A percentile compares a stretch with the other conserved stretches of the same genome.
phyloP scores from a whole-genome alignment of 2,888 invertebrate species.

The Mesorhabditis belari region DNA sequence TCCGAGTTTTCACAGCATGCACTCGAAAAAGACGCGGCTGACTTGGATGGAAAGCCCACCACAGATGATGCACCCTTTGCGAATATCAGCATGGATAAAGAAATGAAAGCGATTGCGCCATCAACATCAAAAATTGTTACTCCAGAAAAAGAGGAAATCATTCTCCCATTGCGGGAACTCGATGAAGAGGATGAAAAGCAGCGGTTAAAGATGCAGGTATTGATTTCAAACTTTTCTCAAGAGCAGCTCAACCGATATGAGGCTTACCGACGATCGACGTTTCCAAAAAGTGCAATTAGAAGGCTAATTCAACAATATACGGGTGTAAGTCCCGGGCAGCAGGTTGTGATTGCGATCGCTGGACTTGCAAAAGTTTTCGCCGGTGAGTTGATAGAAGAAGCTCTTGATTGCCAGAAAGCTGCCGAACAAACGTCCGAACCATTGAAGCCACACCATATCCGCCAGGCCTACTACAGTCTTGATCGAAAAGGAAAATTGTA shows the following conservation, averaged over 20 bases:
- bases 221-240: conserved; percentile 96
- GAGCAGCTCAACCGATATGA: conserved; percentile 96
- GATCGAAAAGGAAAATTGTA: conserved; percentile 39
- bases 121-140: background rate
- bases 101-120: background rate
- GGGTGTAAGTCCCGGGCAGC: conserved; percentile 83
- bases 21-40: background rate
- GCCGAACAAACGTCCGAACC: conserved; percentile 13
- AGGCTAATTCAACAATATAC: conserved; percentile 91
- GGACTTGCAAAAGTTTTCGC: conserved; percentile 96
- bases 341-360: conserved; percentile 98
- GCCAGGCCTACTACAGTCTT: conserved; percentile 32
- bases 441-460: conserved; percentile 31
- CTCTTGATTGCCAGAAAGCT: conserved; percentile 20
- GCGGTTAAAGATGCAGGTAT: conserved; percentile 59
- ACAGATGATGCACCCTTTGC: background rate
- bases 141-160: conserved; percentile 3
- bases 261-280: conserved; percentile 74
- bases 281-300: conserved; percentile 25
- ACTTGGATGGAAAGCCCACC: background rate
- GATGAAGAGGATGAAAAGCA: conserved; percentile 29
- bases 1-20: background rate
- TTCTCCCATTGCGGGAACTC: conserved; percentile 3
- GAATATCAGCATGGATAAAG: conserved; percentile 1
- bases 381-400: conserved; percentile 97